phyloP scores from a whole-genome alignment of 2,113 vertebrate species.

The Catharus fuscescens region DNA sequence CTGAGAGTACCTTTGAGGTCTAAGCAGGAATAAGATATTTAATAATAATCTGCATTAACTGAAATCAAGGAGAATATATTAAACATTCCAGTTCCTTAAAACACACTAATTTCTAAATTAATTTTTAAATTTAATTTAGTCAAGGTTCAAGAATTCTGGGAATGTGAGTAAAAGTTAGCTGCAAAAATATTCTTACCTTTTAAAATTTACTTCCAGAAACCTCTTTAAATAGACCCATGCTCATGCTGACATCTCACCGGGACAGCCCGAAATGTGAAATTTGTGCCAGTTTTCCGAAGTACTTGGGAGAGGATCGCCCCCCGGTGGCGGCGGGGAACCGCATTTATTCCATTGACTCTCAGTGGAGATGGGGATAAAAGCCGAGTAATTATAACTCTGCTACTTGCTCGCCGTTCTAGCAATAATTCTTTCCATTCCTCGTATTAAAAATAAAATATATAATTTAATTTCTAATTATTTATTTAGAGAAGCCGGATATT shows the following conservation, averaged over 20 bases:
- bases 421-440: neutral
- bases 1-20: neutral
- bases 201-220: neutral
- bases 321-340: constrained; percentile 24
- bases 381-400: neutral
- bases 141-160: neutral
- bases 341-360: neutral
- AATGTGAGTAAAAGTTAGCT: neutral
- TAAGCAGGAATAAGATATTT: constrained; percentile 3
- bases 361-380: no score
- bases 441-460: neutral
- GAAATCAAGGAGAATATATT: neutral
- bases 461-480: neutral
- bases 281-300: neutral
- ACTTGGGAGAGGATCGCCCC: constrained; percentile 24
- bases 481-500: neutral
- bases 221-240: neutral
- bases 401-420: neutral
- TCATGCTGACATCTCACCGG: no score
- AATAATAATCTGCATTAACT: neutral
- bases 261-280: neutral
- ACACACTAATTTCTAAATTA: neutral
- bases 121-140: neutral
- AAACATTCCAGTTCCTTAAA: neutral
- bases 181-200: neutral